phyloP scores from a whole-genome alignment of 2,888 invertebrate genomes.

The Rhagonycha lutea region DNA sequence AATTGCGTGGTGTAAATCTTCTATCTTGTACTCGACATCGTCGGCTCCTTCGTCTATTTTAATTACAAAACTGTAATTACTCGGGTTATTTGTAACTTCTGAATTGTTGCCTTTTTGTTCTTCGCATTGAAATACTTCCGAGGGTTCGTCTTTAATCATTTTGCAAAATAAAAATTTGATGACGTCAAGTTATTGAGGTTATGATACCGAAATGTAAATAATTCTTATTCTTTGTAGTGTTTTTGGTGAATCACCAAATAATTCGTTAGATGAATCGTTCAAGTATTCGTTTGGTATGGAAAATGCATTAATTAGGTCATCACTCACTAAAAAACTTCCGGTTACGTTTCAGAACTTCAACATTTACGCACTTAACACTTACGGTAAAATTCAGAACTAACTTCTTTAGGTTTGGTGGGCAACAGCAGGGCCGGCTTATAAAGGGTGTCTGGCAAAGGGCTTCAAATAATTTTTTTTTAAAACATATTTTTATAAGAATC shows the following conservation, averaged over 20 bases:
- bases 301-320: background rate
- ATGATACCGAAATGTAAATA: background rate
- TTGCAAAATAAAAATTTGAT: background rate
- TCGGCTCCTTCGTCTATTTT: background rate
- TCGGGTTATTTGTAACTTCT: background rate
- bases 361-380: too few relatives aligned
- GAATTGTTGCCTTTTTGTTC: background rate
- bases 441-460: too few relatives aligned
- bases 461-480: too few relatives aligned
- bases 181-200: background rate
- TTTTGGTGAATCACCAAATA: background rate
- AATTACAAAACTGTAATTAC: background rate
- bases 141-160: background rate
- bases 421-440: too few relatives aligned
- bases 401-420: too few relatives aligned
- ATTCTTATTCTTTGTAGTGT: background rate
- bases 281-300: background rate
- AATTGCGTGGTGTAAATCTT: background rate
- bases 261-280: background rate
- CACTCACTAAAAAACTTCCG: background rate
- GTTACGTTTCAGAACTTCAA: too few relatives aligned
- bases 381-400: too few relatives aligned
- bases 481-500: too few relatives aligned
- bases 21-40: background rate
- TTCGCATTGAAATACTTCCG: background rate